Base-by-base conservation (phyloP, 2,888 invertebrate species). In the Pseudoips prasinana region DNA sequence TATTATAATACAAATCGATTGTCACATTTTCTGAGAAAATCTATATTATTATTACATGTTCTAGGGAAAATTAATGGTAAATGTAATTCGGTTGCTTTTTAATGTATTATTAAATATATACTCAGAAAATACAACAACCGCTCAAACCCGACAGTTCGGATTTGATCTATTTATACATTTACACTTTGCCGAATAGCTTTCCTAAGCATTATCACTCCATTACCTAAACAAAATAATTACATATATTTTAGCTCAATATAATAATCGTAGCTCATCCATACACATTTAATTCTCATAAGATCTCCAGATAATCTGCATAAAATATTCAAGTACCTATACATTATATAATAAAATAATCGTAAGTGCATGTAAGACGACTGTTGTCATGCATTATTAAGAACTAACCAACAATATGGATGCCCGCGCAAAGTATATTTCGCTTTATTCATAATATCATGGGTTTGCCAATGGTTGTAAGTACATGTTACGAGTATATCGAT, bases 131-230 rank as follows among this genome's bases (percentile, higher is more conserved):
- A 70, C 68, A 73, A 74, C 76, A 73, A 64, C 60, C 59, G 58
- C 57, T 58, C 35, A 58, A 41, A 69, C 66, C 65, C 71, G 69
- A 69, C 64, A 63, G 66, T 66, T 69, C 74, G 75, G 76, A 72
- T 74, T 78, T 76, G 70, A 73, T 81, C 79, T 76, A 79, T 82
- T 79, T 84, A 78, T 80, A 86, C 81, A 86, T 81, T 81, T 84
- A 84, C 78, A 79, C 65, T 71, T 75, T 52, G 71, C 76, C 76
- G 64, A 71, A 77, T 73, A 76, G 72, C 75, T 72, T 75, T 66
- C 59, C 67, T 73, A 79, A 80, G 79, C 74, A 70, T 64, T 70
- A 73, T 77, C 72, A 75, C 70, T 73, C 71, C 67, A 67, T 67
- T 74, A 72, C 68, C 62, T 73, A 73, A 70, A 76, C 59, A 69